Percentiles rank a stretch among this genome's conserved stretches.
Conservation (phyloP, 2,113 vertebrate species). For the Lagopus leucura region DNA sequence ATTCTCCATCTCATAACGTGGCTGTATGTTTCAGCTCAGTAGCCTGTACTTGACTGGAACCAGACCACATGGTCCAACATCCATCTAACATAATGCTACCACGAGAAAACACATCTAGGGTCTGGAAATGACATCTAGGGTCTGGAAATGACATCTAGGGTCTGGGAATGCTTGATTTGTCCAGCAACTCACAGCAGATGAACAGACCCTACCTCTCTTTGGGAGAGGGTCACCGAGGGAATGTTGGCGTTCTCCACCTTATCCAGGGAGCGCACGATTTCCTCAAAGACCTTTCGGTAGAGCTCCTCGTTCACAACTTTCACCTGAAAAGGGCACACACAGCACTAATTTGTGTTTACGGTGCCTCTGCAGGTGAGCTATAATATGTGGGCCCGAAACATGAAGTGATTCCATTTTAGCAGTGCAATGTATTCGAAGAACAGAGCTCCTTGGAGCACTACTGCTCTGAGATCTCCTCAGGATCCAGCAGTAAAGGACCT, state of each 20-base stretch:
- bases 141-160: background rate
- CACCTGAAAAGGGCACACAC: constrained; percentile 79
- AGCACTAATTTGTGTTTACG: background rate
- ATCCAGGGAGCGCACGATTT: constrained; percentile 92
- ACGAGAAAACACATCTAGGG: background rate
- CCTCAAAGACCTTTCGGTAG: constrained; percentile 90
- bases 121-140: background rate
- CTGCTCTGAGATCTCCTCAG: background rate
- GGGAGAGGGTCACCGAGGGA: constrained; percentile 89
- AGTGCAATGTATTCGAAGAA: background rate
- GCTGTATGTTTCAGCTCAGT: background rate
- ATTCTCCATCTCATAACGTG: background rate
- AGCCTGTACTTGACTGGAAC: background rate
- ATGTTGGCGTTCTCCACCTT: constrained; percentile 97
- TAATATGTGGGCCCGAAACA: background rate
- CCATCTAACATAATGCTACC: background rate
- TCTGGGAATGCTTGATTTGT: background rate
- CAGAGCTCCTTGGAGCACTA: background rate
- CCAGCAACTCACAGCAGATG: background rate
- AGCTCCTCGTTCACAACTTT: constrained; percentile 87
- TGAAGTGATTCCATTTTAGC: background rate
- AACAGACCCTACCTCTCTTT: constrained; percentile 83
- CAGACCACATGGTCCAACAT: background rate
- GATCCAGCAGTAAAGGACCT: background rate
- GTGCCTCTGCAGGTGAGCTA: background rate